phyloP scores from a whole-genome alignment of 2,888 invertebrate genomes.

The Diachrysia chrysitis region DNA sequence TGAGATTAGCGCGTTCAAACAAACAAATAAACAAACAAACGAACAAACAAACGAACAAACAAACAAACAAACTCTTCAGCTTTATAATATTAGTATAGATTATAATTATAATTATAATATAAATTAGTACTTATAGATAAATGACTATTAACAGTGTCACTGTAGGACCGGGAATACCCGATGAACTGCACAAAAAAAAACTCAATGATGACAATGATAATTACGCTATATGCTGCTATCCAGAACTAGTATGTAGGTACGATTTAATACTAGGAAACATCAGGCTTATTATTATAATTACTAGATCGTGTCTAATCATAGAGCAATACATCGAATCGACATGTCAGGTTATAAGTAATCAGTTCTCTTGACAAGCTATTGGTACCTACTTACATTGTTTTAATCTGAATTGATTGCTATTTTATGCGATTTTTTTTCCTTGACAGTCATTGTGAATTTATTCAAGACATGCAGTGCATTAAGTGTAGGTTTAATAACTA shows the following conservation, averaged over 20 bases:
- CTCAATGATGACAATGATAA: constrained; percentile 19
- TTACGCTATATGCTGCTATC: constrained; percentile 19
- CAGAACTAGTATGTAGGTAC: not conserved
- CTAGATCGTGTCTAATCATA: constrained; percentile 42
- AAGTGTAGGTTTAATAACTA: not conserved
- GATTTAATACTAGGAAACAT: constrained; percentile 31
- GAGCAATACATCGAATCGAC: constrained; percentile 37
- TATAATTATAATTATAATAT: no score
- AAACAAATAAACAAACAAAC: no score
- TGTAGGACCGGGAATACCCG: constrained; percentile 8
- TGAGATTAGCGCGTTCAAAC: no score
- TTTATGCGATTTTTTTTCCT: not conserved
- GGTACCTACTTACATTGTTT: constrained; percentile 28
- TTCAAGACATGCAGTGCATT: not conserved
- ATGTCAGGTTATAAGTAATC: constrained; percentile 36
- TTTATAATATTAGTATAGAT: no score
- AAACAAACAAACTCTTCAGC: no score
- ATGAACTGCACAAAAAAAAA: not conserved
- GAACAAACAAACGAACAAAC: no score
- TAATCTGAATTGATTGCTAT: constrained; percentile 5
- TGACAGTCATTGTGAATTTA: not conserved
- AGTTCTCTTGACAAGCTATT: constrained; percentile 42
- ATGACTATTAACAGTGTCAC: constrained; percentile 9
- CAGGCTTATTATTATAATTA: constrained; percentile 20
- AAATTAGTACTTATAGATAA: no score